Evolutionary conservation across 2,113 vertebrate genomes (phyloP), one percentile per base, ranked within the genome.

Genomic region (Vimba vimba): DNA sequence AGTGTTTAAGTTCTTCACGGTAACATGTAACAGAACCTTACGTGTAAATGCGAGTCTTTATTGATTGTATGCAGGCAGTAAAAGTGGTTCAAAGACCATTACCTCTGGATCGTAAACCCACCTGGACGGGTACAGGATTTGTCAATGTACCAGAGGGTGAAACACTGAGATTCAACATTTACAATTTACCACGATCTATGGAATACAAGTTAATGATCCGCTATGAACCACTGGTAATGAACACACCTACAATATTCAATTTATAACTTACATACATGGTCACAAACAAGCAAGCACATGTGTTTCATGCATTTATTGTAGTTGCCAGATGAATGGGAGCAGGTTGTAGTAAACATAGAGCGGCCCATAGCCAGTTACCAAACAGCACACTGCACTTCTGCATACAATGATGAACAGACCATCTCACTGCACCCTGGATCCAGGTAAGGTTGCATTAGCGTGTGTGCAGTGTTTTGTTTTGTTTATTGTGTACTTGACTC

Each of bases 81-180:
- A 95, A 86, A 0, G 80, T 97, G 86, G 90, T 97, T 36, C 96
- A 95, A 19, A 95, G 98, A 47, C 94, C 94, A 17, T 95, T 95
- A 36, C 95, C 96, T 0, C 93, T 91, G 11, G 96, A 97, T 82
- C 96, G 96, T 43, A 95, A 92, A 4, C 97, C 97, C 0, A 99
- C 97, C 0, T 99, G 98, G 98, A 99, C 97, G 0, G 98, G 98
- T 59, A 91, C 94, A 75, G 98, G 98, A 9, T 99, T 99, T 2
- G 97, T 94, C 43, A 95, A 94, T 15, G 96, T 99, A 19, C 97
- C 97, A 0, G 97, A 99, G 93, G 96, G 97, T 43, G 95, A 94
- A 0, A 95, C 95, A 87, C 86, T 99, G 78, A 96, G 97, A 84
- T 99, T 99, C 94, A 93, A 91, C 89, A 91, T 99, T 2, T 84